These are phyloP conservation scores for Heliocidaris erythrogramma DNA, from an alignment of 35 echinoderm and acorn worm species.

Conservation along the genomic window DNA sequence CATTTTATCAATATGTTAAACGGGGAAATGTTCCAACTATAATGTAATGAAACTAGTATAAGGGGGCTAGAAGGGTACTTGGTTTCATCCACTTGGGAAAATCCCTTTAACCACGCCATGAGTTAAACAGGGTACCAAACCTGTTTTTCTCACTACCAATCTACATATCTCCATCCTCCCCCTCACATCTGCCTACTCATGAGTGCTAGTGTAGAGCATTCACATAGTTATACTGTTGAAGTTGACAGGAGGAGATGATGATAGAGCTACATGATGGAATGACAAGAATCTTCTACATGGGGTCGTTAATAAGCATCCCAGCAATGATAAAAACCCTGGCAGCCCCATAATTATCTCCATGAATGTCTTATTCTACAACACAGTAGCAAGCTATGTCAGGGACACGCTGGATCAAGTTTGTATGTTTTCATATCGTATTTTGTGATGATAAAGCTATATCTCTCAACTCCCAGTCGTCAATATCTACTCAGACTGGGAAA, in stretches of 20 bases:
- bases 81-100: too few relatives aligned
- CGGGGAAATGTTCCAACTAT: too few relatives aligned
- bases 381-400: neutral
- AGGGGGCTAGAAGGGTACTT: too few relatives aligned
- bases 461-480: neutral
- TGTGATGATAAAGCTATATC: neutral
- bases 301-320: neutral
- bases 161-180: neutral
- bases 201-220: neutral
- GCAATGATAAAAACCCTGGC: neutral
- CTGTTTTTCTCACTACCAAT: neutral
- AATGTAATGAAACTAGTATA: too few relatives aligned
- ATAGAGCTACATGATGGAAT: slow-evolving; percentile 24
- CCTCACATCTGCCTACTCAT: neutral
- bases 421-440: slow-evolving; percentile 3
- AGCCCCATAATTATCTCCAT: slow-evolving; percentile 24
- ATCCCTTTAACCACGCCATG: too few relatives aligned
- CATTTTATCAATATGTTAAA: too few relatives aligned
- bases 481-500: neutral
- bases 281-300: neutral
- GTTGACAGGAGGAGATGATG: neutral
- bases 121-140: neutral
- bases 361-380: neutral
- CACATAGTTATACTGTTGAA: neutral
- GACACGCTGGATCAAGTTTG: neutral